Percentiles rank a stretch among this genome's conserved stretches.
These are phyloP conservation scores for Semaprochilodus insignis DNA, from an alignment of 2,797 vertebrate species.

Conservation along the genomic window DNA sequence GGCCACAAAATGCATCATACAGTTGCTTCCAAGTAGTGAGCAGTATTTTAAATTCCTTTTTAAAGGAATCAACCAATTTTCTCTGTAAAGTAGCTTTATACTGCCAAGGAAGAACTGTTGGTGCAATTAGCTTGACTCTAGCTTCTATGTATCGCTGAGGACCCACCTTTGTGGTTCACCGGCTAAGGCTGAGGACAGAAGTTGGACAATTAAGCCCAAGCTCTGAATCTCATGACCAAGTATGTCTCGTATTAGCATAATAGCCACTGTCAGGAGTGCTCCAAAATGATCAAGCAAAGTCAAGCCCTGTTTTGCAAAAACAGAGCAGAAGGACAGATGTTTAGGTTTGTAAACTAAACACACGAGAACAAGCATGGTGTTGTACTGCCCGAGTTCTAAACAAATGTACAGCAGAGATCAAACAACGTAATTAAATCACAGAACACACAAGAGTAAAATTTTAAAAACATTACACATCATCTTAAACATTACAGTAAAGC, in stretches of 20 bases:
- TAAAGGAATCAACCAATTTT: not conserved
- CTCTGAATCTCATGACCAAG: conserved; percentile 16
- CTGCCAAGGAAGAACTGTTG: not conserved
- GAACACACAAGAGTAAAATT: not conserved
- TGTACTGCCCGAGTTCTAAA: not conserved
- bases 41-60: no score
- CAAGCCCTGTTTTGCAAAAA: conserved; percentile 7
- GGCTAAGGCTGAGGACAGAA: not conserved
- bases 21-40: no score
- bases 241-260: conserved; percentile 26
- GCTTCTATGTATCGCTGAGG: not conserved
- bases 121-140: not conserved
- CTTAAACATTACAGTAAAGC: no score
- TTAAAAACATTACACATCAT: no score
- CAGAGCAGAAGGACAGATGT: not conserved
- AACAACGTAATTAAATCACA: not conserved
- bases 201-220: not conserved
- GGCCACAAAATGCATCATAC: no score
- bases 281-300: not conserved
- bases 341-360: not conserved
- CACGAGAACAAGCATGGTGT: not conserved
- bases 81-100: not conserved
- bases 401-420: not conserved
- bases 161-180: not conserved
- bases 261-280: not conserved